A percentile compares a stretch with the other conserved stretches of the same genome.
These are phyloP conservation scores for Aurelia coerulea DNA, from an alignment of 30 jellyfish, hydroid and myxozoan genomes.

Conservation along the genomic window DNA sequence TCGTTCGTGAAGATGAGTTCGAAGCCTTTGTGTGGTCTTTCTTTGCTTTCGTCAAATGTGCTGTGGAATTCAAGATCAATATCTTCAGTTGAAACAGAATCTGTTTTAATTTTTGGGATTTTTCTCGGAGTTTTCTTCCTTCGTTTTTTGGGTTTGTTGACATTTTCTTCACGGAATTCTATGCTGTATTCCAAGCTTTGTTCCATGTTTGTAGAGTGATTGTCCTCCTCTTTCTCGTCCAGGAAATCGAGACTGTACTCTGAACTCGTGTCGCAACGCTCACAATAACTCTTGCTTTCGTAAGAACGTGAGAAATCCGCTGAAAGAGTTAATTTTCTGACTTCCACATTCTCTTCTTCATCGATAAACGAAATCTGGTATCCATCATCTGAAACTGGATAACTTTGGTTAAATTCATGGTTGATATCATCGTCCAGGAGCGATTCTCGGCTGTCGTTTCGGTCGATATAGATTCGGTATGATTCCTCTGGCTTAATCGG, in stretches of 20 bases:
- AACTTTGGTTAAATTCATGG: conserved; percentile 12
- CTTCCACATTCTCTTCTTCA: conserved; percentile 10
- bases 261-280: neutral
- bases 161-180: conserved; percentile 31
- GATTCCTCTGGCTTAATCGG: conserved; percentile 37
- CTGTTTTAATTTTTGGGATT: neutral
- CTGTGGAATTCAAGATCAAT: neutral
- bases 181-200: conserved; percentile 34
- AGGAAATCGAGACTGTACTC: neutral
- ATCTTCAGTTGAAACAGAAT: conserved; percentile 7
- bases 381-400: conserved; percentile 39
- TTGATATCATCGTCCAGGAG: conserved; percentile 3
- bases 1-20: conserved; percentile 43
- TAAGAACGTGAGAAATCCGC: conserved; percentile 51
- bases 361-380: conserved; percentile 62
- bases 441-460: conserved; percentile 21
- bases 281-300: conserved; percentile 5
- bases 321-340: conserved; percentile 40
- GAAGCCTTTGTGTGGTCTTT: conserved; percentile 2
- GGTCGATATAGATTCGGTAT: conserved; percentile 34
- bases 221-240: conserved; percentile 8
- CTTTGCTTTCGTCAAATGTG: neutral
- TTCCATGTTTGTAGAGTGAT: neutral
- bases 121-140: neutral
- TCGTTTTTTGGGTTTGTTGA: neutral